Evolutionary conservation across 2,888 invertebrate species (phyloP).

Genomic region (Tigriopus californicus): DNA sequence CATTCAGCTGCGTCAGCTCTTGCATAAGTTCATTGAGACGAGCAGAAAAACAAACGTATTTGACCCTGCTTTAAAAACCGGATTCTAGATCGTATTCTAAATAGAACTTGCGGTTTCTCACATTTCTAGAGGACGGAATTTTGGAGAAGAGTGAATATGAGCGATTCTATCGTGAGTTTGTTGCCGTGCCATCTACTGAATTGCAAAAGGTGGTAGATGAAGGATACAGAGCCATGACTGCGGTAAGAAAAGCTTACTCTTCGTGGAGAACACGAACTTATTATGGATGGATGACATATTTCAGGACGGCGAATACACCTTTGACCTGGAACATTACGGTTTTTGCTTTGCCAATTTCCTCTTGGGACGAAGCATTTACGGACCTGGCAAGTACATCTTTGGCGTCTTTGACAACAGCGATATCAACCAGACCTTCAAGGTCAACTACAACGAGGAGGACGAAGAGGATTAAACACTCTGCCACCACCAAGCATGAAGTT

Average conservation of each 20-base stretch:
- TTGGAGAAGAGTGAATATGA: background rate
- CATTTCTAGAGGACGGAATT: background rate
- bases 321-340: slow-evolving; percentile 1
- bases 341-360: slow-evolving; percentile 8
- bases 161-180: background rate
- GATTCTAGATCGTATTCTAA: too few relatives aligned
- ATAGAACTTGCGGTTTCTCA: too few relatives aligned
- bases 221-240: slow-evolving; percentile 12
- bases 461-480: background rate
- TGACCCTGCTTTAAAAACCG: too few relatives aligned
- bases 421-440: slow-evolving; percentile 1
- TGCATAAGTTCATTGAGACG: too few relatives aligned
- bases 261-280: background rate
- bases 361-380: slow-evolving; percentile 10
- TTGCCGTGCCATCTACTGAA: background rate
- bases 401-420: slow-evolving; percentile 14
- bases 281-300: background rate
- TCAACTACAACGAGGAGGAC: slow-evolving; percentile 7
- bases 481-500: too few relatives aligned
- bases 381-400: slow-evolving; percentile 16
- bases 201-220: background rate
- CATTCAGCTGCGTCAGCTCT: too few relatives aligned
- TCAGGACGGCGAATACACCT: slow-evolving; percentile 11
- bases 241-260: too few relatives aligned
- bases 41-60: too few relatives aligned